Conservation (phyloP, 2,888 invertebrate species). For the Drosophila mulleri region DNA sequence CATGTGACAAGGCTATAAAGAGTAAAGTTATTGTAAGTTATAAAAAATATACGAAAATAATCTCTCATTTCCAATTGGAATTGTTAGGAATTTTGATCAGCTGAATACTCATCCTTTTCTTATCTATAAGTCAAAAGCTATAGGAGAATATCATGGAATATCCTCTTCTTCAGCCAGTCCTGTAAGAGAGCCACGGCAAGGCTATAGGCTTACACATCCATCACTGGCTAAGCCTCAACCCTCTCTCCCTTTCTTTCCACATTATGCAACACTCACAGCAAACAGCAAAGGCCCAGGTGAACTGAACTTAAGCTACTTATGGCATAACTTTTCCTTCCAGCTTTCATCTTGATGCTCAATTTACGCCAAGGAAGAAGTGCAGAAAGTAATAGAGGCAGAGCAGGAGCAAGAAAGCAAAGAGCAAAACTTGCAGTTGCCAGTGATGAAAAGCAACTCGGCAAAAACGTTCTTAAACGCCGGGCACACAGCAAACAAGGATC, state of each 20-base stretch:
- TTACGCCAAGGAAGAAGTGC: constrained; percentile 40
- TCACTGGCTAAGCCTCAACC: too few relatives aligned
- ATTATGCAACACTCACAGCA: constrained; percentile 18
- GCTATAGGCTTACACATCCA: too few relatives aligned
- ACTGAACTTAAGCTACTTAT: constrained; percentile 37
- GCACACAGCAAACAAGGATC: constrained; percentile 35
- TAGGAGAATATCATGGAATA: too few relatives aligned
- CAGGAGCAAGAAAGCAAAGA: not conserved
- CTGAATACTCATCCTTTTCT: too few relatives aligned
- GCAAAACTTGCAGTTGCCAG: constrained; percentile 10
- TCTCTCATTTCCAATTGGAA: not conserved
- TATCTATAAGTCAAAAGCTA: too few relatives aligned
- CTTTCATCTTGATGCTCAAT: constrained; percentile 54
- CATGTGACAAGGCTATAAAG: not conserved
- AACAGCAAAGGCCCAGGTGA: constrained; percentile 38
- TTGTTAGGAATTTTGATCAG: too few relatives aligned
- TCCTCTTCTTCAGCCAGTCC: too few relatives aligned
- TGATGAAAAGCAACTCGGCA: constrained; percentile 66
- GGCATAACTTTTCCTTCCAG: constrained; percentile 23
- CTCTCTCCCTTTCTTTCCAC: not conserved
- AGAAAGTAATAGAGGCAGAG: not conserved
- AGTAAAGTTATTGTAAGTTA: not conserved
- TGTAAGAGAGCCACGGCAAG: too few relatives aligned
- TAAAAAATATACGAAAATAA: too few relatives aligned
- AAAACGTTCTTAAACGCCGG: constrained; percentile 34